Conservation (phyloP, 1,140 invertebrate genomes). For the Chrysoperla carnea region DNA sequence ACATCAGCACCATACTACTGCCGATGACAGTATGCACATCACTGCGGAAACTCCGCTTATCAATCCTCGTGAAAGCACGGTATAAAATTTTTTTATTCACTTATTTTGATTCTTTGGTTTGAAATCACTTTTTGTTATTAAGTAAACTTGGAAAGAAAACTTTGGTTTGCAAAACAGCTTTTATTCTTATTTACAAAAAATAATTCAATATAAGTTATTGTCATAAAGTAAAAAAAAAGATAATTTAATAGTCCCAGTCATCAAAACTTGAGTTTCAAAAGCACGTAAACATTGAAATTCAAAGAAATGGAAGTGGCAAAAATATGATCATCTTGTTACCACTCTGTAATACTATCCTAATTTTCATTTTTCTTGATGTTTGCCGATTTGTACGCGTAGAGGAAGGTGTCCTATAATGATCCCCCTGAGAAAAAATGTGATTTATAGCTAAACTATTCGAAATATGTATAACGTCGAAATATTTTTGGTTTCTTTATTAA, state of each 20-base stretch:
- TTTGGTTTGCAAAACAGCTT: background rate
- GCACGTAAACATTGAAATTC: too few species aligned
- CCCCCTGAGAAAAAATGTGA: too few species aligned
- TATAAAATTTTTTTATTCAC: background rate
- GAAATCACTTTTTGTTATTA: background rate
- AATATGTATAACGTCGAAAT: too few species aligned
- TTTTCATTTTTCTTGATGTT: too few species aligned
- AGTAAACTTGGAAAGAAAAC: background rate
- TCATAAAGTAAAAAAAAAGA: background rate
- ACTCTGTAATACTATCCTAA: too few species aligned
- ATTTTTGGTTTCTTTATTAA: too few species aligned
- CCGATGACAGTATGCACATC: background rate
- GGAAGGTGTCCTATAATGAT: too few species aligned
- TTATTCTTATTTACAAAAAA: background rate
- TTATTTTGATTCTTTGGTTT: background rate
- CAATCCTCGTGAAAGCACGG: background rate
- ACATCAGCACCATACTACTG: slow-evolving; percentile 6
- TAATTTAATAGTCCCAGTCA: background rate
- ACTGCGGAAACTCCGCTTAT: background rate
- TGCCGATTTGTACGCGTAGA: background rate
- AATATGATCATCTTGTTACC: too few species aligned
- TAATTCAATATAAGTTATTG: background rate
- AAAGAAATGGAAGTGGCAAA: too few species aligned
- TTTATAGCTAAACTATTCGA: too few species aligned
- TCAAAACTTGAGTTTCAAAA: too few species aligned